A percentile compares a stretch with the other conserved stretches of the same genome.
Conservation (phyloP, 2,888 invertebrate species). For the Aphodius sticticus region DNA sequence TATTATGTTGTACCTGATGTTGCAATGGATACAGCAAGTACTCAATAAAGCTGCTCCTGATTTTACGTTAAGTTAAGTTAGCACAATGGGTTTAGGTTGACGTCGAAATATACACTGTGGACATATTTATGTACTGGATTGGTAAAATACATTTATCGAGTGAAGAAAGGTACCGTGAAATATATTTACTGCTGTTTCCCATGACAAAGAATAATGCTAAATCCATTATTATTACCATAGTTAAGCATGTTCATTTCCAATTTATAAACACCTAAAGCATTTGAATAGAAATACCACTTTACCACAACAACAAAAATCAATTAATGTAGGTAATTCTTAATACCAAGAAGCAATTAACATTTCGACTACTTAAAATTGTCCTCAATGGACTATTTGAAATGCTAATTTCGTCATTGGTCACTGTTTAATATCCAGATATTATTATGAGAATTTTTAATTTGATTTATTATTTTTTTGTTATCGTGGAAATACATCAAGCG, state of each 20-base stretch:
- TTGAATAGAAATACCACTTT: too few species aligned
- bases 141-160: neutral
- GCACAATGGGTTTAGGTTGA: neutral
- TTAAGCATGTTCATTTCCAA: too few species aligned
- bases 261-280: too few species aligned
- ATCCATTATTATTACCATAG: too few species aligned
- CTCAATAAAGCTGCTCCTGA: neutral
- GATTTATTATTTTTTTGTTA: neutral
- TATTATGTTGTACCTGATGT: neutral
- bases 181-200: neutral
- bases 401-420: neutral
- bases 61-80: neutral
- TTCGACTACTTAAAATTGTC: too few species aligned
- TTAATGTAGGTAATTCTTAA: too few species aligned
- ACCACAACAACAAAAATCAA: too few species aligned
- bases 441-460: neutral
- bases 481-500: neutral
- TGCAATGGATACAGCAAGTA: neutral
- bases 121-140: neutral
- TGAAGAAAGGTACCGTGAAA: neutral
- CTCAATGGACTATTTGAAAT: too few species aligned
- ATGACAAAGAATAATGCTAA: too few species aligned
- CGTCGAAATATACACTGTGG: neutral
- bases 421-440: neutral
- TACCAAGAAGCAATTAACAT: too few species aligned